Conservation (phyloP, 2,113 vertebrate genomes). For the Cyphomyrus discorhynchus region DNA sequence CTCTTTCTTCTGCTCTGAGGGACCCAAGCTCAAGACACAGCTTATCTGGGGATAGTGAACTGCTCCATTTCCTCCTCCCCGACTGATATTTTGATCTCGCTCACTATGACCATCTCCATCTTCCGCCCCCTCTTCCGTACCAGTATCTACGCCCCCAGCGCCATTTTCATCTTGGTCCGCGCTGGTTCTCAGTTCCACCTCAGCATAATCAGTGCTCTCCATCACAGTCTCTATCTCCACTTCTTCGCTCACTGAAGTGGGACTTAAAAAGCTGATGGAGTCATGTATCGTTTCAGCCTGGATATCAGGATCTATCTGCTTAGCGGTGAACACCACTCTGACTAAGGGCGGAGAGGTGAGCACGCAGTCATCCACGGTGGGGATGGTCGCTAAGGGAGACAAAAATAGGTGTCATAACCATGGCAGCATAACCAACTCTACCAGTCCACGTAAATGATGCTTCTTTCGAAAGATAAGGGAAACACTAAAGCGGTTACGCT, state of each 20-base stretch:
- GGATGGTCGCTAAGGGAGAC: background rate
- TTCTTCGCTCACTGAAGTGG: constrained; percentile 1
- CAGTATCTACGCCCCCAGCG: background rate
- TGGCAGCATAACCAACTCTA: background rate
- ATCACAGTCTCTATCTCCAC: constrained; percentile 6
- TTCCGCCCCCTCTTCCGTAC: background rate
- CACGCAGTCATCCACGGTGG: background rate
- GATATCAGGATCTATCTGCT: background rate
- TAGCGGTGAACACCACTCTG: background rate
- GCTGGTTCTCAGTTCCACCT: background rate
- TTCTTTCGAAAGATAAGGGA: background rate
- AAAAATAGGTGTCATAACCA: background rate
- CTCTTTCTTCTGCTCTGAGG: background rate
- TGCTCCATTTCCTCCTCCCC: background rate
- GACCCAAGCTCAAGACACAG: background rate
- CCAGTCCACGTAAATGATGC: background rate
- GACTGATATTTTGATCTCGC: background rate
- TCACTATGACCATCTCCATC: background rate
- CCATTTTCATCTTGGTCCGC: background rate
- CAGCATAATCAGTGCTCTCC: background rate
- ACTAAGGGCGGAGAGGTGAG: background rate
- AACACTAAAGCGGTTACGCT: background rate
- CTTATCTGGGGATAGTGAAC: background rate
- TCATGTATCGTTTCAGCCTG: background rate
- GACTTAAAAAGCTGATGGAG: background rate